phyloP scores from a whole-genome alignment of 2,797 vertebrate species.

The Anas bahamensis region DNA sequence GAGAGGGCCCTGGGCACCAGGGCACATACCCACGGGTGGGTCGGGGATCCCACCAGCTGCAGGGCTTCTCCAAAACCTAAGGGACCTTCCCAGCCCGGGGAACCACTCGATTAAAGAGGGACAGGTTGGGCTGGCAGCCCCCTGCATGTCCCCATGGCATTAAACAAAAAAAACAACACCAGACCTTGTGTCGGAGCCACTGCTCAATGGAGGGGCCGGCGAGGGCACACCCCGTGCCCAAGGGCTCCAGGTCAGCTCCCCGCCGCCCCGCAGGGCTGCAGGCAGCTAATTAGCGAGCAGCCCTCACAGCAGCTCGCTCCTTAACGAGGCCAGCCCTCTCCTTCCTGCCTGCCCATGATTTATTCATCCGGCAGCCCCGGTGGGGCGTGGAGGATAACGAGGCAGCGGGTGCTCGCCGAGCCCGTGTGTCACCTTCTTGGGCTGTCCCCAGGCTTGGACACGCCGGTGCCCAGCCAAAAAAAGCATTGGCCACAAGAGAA shows the following conservation, averaged over 20 bases:
- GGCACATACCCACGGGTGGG: not conserved
- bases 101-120: not conserved
- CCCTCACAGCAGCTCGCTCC: not conserved
- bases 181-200: not conserved
- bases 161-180: not conserved
- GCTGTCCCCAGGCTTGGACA: not conserved
- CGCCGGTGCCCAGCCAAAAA: too few species aligned
- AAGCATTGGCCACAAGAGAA: too few species aligned
- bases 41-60: not conserved
- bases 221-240: not conserved
- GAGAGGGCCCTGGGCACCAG: not conserved
- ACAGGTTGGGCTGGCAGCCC: not conserved
- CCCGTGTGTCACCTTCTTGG: conserved; percentile 20
- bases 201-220: not conserved
- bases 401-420: conserved; percentile 5
- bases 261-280: conserved; percentile 47
- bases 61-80: too few species aligned
- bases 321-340: conserved; percentile 66
- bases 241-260: not conserved
- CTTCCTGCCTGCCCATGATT: conserved; percentile 71
- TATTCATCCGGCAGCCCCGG: conserved; percentile 70
- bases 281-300: conserved; percentile 49
- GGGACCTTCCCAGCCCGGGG: not conserved
- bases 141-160: accelerated
- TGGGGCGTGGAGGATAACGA: conserved; percentile 38